A percentile compares a stretch with the other conserved stretches of the same genome.
phyloP scores from a whole-genome alignment of 1,140 invertebrate species.

The Dinoponera quadriceps region DNA sequence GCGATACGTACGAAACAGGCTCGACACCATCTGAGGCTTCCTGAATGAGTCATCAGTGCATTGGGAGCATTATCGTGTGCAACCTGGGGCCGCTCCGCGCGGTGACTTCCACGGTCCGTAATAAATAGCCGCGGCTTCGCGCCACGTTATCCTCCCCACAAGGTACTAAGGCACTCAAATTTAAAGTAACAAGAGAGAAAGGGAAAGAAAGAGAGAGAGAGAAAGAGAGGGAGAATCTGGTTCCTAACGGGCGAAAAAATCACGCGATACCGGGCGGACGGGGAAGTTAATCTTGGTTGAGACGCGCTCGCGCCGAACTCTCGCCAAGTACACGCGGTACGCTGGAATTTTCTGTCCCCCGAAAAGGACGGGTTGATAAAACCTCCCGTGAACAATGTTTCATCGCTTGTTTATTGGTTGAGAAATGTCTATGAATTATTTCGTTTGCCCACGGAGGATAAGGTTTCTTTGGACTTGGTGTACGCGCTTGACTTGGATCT shows the following conservation, averaged over 20 bases:
- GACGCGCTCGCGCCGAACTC: no score
- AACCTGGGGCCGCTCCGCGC: slow-evolving; percentile 73
- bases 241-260: slow-evolving; percentile 21
- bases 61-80: slow-evolving; percentile 78
- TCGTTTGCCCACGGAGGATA: no score
- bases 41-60: slow-evolving; percentile 80
- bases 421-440: no score
- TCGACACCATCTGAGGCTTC: slow-evolving; percentile 79
- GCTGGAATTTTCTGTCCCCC: no score
- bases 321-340: no score
- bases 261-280: slow-evolving; percentile 6
- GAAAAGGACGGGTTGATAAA: no score
- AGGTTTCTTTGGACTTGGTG: no score
- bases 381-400: no score
- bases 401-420: no score
- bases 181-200: slow-evolving; percentile 48
- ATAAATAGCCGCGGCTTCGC: slow-evolving; percentile 77
- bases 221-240: no score
- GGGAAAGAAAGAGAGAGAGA: no score
- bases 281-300: slow-evolving; percentile 37
- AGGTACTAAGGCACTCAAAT: slow-evolving; percentile 27
- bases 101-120: slow-evolving; percentile 63
- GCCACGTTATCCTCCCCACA: slow-evolving; percentile 70
- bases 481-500: no score
- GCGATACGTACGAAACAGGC: slow-evolving; percentile 72